A percentile compares a stretch with the other conserved stretches of the same genome.
phyloP scores from a whole-genome alignment of 1,140 invertebrate species.

The Paralvinella palmiformis region DNA sequence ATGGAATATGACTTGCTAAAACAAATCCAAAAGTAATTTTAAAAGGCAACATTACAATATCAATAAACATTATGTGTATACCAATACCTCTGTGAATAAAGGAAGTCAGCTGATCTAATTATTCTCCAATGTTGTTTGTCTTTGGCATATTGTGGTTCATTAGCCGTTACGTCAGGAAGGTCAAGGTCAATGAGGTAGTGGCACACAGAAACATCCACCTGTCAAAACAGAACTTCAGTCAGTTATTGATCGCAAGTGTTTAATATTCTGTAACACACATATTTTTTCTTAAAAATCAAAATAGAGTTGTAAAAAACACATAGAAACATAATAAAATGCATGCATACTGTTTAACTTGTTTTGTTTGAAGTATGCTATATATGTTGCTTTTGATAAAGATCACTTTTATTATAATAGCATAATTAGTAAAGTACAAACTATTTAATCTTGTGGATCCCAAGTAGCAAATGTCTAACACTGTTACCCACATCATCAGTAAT shows the following conservation, averaged over 20 bases:
- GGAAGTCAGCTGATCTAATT: constrained; percentile 66
- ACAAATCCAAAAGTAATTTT: background rate
- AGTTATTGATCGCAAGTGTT: background rate
- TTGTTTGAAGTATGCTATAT: too few relatives aligned
- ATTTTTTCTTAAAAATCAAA: too few relatives aligned
- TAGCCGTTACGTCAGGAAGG: constrained; percentile 59
- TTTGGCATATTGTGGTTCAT: constrained; percentile 77
- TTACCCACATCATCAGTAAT: too few relatives aligned
- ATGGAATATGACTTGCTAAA: background rate
- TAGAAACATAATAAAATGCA: too few relatives aligned
- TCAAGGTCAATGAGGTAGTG: constrained; percentile 75
- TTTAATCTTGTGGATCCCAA: too few relatives aligned
- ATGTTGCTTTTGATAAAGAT: too few relatives aligned
- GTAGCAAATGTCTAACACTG: too few relatives aligned
- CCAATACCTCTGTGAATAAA: constrained; percentile 64
- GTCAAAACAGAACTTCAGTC: constrained; percentile 47
- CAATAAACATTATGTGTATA: background rate
- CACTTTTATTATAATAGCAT: too few relatives aligned
- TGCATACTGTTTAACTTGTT: too few relatives aligned
- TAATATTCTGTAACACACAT: too few relatives aligned
- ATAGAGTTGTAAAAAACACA: too few relatives aligned
- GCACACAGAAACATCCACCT: constrained; percentile 54
- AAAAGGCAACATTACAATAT: background rate
- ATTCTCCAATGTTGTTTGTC: constrained; percentile 67
- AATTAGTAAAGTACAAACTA: too few relatives aligned